Evolutionary conservation across 2,113 vertebrate species (phyloP).

Genomic region (Cygnus buccinator): DNA sequence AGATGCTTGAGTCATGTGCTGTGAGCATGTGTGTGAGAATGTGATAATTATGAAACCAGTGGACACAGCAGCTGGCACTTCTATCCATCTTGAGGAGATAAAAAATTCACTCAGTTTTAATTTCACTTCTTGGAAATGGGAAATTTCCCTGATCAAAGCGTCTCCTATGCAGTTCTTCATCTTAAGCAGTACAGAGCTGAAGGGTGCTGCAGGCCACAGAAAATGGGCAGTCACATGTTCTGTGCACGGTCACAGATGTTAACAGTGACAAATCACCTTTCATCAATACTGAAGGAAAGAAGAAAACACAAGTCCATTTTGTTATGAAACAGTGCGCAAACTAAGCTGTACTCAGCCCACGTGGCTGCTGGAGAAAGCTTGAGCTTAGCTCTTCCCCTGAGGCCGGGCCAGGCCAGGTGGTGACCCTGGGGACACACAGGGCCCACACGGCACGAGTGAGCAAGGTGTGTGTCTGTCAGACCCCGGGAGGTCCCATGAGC

Average conservation of each 20-base stretch:
- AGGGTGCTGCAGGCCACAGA: background rate
- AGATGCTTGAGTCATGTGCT: background rate
- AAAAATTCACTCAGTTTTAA: background rate
- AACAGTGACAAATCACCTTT: background rate
- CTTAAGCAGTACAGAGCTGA: background rate
- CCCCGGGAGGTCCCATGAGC: background rate
- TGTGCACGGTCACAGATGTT: background rate
- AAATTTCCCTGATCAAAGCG: background rate
- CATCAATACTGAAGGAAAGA: background rate
- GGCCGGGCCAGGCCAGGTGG: background rate
- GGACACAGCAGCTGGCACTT: background rate
- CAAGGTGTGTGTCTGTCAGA: background rate
- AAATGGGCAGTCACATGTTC: background rate
- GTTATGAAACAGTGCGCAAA: background rate
- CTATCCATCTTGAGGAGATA: background rate
- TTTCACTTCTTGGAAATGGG: background rate
- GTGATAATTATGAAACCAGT: background rate
- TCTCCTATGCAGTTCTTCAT: background rate
- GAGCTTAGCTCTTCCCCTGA: background rate
- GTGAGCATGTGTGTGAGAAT: background rate
- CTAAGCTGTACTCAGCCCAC: accelerated
- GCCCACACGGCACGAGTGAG: background rate
- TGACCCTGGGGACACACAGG: background rate
- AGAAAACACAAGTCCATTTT: accelerated
- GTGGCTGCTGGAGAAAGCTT: background rate